A percentile compares a stretch with the other conserved stretches of the same genome.
Conservation (phyloP, 1,140 invertebrate species). For the Plectrocnemia conspersa region DNA sequence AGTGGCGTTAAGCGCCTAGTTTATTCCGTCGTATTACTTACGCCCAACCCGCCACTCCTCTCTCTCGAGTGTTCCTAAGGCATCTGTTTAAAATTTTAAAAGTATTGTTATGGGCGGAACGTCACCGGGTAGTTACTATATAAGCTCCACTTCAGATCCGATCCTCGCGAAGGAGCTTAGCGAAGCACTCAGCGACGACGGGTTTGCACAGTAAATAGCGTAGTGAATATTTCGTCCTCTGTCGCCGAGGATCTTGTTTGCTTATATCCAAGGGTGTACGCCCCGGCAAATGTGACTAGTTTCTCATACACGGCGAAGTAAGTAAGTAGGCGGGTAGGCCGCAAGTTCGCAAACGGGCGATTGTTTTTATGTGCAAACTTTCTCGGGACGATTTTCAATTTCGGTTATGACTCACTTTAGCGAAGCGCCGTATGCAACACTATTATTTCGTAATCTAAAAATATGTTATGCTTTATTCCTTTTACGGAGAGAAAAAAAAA, state of each 20-base stretch:
- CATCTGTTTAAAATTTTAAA: slow-evolving; percentile 18
- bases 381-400: no score
- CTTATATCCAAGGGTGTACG: slow-evolving; percentile 14
- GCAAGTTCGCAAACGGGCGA: background rate
- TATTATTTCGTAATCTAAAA: no score
- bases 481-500: no score
- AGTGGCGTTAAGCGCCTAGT: no score
- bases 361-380: no score
- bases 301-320: background rate
- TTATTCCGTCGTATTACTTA: no score
- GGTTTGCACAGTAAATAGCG: slow-evolving; percentile 21
- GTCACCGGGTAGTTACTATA: slow-evolving; percentile 2
- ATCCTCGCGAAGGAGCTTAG: slow-evolving; percentile 12
- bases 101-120: slow-evolving; percentile 11
- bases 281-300: background rate
- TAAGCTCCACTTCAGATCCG: slow-evolving; percentile 4
- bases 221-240: slow-evolving; percentile 18
- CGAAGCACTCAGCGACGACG: slow-evolving; percentile 14
- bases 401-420: no score
- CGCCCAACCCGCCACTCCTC: no score
- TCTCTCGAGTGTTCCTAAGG: no score
- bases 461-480: no score
- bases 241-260: slow-evolving; percentile 4
- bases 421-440: no score
- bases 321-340: background rate